Conservation (phyloP, 1,140 invertebrate species). For the Leptoteleia sp. region DNA sequence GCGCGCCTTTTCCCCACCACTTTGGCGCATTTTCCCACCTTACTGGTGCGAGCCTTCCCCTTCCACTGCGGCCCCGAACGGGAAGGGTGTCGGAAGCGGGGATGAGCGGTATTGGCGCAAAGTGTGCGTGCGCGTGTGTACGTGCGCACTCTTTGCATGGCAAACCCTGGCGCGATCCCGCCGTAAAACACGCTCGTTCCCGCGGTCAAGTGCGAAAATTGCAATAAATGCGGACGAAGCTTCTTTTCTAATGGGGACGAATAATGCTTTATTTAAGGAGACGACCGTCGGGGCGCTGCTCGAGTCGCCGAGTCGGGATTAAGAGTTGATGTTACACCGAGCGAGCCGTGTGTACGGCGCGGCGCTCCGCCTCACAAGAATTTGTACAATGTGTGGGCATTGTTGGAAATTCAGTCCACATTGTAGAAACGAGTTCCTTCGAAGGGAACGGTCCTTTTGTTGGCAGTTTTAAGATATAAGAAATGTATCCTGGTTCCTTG, state of each 20-base stretch:
- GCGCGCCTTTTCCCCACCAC: conserved; percentile 74
- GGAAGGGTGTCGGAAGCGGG: conserved; percentile 35
- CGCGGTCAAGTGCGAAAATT: conserved; percentile 74
- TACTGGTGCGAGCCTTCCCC: conserved; percentile 29
- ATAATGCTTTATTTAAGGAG: conserved; percentile 10
- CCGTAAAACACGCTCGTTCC: conserved; percentile 69
- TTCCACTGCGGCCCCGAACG: background rate
- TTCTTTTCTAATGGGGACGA: conserved; percentile 24
- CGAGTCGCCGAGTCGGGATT: background rate
- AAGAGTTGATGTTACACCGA: conserved; percentile 11
- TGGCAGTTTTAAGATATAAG: conserved; percentile 13
- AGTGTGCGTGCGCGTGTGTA: conserved; percentile 2
- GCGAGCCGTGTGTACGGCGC: conserved; percentile 12
- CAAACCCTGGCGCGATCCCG: conserved; percentile 68
- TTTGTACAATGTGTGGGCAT: conserved; percentile 43
- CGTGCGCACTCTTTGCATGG: conserved; percentile 19
- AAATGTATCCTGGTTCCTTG: too few species aligned
- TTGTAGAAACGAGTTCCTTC: conserved; percentile 43
- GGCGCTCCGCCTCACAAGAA: conserved; percentile 26
- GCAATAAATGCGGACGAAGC: conserved; percentile 67
- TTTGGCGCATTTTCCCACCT: conserved; percentile 66
- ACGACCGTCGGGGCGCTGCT: background rate
- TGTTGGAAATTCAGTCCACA: conserved; percentile 38
- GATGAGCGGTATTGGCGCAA: too few species aligned
- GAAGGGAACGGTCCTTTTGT: conserved; percentile 24